These are phyloP conservation scores for Metridium senile DNA, from an alignment of 92 coral and sea anemone genomes.

Conservation along the genomic window DNA sequence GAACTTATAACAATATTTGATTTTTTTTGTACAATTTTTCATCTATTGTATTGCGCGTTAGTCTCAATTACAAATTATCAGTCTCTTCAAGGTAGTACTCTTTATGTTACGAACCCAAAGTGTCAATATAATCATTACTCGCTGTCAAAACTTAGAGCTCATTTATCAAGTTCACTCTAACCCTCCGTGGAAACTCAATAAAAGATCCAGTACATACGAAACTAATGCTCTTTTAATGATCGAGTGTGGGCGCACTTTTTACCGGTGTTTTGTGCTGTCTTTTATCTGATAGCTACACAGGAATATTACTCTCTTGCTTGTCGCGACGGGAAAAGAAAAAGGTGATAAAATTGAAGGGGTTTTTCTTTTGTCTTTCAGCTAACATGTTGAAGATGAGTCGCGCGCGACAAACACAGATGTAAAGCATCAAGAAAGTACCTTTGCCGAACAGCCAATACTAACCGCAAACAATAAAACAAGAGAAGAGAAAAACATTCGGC, in stretches of 20 bases:
- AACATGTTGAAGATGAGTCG: constrained; percentile 1
- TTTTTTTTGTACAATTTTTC: too few relatives aligned
- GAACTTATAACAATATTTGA: too few relatives aligned
- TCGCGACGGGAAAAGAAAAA: neutral
- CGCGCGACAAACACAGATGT: constrained; percentile 1
- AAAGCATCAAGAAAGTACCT: neutral
- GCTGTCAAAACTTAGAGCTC: too few relatives aligned
- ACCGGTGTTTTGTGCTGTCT: neutral
- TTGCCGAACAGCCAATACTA: constrained; percentile 8
- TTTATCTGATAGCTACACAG: neutral
- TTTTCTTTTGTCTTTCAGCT: neutral
- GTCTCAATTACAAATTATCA: too few relatives aligned
- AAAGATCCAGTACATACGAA: too few relatives aligned
- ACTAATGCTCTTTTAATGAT: neutral
- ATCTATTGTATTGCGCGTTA: too few relatives aligned
- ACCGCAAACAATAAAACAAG: neutral
- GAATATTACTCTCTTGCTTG: neutral
- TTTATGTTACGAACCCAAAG: too few relatives aligned
- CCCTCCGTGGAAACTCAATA: too few relatives aligned
- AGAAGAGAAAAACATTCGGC: neutral
- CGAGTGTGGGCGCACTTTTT: neutral
- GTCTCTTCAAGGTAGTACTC: too few relatives aligned
- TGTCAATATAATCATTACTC: too few relatives aligned
- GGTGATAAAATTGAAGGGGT: constrained; percentile 3
- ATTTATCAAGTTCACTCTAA: too few relatives aligned